Conservation (phyloP, 2,113 vertebrate genomes). For the Centrocercus urophasianus region DNA sequence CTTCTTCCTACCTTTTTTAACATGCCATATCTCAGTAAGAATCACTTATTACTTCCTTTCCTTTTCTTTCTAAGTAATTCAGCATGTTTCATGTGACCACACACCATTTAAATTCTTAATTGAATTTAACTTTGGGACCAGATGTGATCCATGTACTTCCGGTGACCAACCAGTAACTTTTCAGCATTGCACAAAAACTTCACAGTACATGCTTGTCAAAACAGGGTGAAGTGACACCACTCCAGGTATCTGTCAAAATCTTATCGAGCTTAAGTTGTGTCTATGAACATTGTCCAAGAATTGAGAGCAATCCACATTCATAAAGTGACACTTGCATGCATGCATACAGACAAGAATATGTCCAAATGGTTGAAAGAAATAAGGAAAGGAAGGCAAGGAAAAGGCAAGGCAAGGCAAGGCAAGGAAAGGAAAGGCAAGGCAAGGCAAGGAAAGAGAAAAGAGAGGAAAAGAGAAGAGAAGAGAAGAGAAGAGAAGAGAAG, state of each 20-base stretch:
- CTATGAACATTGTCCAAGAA: background rate
- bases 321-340: background rate
- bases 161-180: background rate
- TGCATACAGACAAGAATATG: background rate
- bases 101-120: background rate
- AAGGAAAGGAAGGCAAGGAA: no score
- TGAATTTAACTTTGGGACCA: rapidly evolving
- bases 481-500: no score
- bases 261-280: background rate
- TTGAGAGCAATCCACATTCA: background rate
- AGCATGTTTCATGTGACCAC: background rate
- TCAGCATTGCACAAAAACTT: background rate
- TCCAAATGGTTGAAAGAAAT: rapidly evolving
- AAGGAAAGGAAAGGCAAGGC: background rate
- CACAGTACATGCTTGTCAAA: background rate
- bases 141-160: background rate
- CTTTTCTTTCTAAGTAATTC: background rate
- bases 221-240: background rate
- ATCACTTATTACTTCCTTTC: background rate
- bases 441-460: background rate
- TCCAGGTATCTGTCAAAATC: background rate
- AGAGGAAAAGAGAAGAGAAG: no score
- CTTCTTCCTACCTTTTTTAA: background rate
- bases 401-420: no score
- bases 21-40: background rate